Conservation (phyloP, 2,113 vertebrate genomes). For the Nesoenas mayeri region DNA sequence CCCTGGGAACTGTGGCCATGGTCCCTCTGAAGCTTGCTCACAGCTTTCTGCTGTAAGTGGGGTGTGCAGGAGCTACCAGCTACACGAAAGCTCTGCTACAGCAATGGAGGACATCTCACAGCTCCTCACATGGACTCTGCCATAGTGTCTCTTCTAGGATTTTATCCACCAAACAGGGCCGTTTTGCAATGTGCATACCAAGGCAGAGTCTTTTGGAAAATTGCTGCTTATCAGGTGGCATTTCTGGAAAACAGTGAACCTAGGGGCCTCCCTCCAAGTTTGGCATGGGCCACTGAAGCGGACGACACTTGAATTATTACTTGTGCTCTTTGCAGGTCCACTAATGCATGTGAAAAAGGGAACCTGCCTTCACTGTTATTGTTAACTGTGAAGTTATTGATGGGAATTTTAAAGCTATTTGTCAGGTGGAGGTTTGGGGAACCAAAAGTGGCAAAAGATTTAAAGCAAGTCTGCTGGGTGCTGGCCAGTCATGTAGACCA, state of each 20-base stretch:
- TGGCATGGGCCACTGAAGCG: neutral
- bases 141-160: neutral
- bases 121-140: neutral
- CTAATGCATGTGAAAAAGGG: neutral
- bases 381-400: conserved; percentile 27
- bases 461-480: conserved; percentile 1
- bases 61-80: fast-evolving
- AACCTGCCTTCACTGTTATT: neutral
- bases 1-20: neutral
- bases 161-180: neutral
- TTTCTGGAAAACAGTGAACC: neutral
- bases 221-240: neutral
- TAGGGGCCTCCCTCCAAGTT: neutral
- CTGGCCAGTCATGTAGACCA: neutral
- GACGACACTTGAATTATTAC: neutral
- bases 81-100: neutral
- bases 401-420: neutral
- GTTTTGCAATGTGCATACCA: neutral
- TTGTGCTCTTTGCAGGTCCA: neutral
- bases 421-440: neutral
- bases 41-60: neutral
- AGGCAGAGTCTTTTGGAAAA: neutral
- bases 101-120: fast-evolving
- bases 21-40: neutral
- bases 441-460: neutral